Conservation (phyloP, 2,888 invertebrate species). For the Griposia aprilina region DNA sequence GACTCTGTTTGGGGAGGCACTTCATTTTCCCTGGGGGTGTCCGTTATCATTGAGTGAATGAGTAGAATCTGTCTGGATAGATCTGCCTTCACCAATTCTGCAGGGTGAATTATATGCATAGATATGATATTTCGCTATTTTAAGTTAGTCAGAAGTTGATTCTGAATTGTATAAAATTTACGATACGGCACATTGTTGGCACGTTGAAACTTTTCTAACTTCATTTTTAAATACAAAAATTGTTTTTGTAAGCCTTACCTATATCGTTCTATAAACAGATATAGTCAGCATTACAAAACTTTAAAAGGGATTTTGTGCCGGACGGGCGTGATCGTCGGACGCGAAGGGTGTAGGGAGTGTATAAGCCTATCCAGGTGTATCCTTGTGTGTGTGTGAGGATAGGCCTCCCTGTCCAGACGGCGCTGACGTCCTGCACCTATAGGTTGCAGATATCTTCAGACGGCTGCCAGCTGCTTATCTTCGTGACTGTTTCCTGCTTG, state of each 20-base stretch:
- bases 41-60: constrained; percentile 23
- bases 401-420: too few relatives aligned
- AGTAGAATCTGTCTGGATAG: not conserved
- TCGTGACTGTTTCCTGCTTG: too few relatives aligned
- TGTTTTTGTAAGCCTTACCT: not conserved
- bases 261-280: not conserved
- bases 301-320: too few relatives aligned
- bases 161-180: not conserved
- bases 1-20: not conserved
- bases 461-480: too few relatives aligned
- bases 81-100: not conserved
- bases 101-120: not conserved
- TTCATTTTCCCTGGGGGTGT: constrained; percentile 28
- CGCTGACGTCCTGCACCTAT: too few relatives aligned
- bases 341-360: too few relatives aligned
- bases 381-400: too few relatives aligned
- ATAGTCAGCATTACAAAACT: too few relatives aligned
- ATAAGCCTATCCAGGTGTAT: too few relatives aligned
- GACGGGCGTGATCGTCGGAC: too few relatives aligned
- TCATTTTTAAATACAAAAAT: not conserved
- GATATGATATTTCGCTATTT: not conserved
- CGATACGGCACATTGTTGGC: not conserved
- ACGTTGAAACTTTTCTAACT: not conserved
- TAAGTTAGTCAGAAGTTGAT: not conserved
- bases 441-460: too few relatives aligned